phyloP scores from a whole-genome alignment of 2,888 invertebrate species.

The Idaea biselata region DNA sequence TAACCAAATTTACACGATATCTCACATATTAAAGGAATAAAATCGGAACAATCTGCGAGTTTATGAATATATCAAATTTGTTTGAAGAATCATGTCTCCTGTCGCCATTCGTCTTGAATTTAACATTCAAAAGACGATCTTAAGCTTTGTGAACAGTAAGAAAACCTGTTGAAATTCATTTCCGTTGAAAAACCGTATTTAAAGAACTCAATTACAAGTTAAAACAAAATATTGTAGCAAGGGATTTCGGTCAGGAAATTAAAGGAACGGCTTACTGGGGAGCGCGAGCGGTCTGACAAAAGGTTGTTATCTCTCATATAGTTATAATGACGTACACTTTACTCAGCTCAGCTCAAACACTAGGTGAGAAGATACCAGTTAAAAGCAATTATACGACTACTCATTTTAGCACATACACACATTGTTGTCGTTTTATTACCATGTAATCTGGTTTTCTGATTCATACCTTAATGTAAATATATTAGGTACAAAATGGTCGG shows the following conservation, averaged over 20 bases:
- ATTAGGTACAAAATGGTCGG: constrained; percentile 52
- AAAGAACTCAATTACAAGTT: constrained; percentile 76
- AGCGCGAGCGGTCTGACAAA: constrained; percentile 55
- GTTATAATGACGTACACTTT: constrained; percentile 64
- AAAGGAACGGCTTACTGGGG: constrained; percentile 70
- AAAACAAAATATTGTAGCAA: constrained; percentile 72
- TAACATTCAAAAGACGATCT: neutral
- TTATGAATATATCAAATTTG: neutral
- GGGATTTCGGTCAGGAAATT: constrained; percentile 74
- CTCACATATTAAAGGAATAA: neutral
- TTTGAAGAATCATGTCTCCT: neutral
- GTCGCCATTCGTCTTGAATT: constrained; percentile 24
- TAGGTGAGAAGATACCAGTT: constrained; percentile 61
- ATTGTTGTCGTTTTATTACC: constrained; percentile 52
- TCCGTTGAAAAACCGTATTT: constrained; percentile 68
- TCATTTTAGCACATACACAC: constrained; percentile 56
- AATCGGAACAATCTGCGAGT: neutral
- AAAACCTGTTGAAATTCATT: constrained; percentile 57
- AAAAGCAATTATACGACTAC: constrained; percentile 62
- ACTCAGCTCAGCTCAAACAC: constrained; percentile 42
- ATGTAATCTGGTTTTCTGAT: constrained; percentile 47
- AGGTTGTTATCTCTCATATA: constrained; percentile 64
- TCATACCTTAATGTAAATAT: constrained; percentile 54
- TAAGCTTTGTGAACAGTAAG: constrained; percentile 12
- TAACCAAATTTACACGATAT: neutral